Conservation (phyloP, 2,797 vertebrate genomes). For the Phaenicophaeus curvirostris region DNA sequence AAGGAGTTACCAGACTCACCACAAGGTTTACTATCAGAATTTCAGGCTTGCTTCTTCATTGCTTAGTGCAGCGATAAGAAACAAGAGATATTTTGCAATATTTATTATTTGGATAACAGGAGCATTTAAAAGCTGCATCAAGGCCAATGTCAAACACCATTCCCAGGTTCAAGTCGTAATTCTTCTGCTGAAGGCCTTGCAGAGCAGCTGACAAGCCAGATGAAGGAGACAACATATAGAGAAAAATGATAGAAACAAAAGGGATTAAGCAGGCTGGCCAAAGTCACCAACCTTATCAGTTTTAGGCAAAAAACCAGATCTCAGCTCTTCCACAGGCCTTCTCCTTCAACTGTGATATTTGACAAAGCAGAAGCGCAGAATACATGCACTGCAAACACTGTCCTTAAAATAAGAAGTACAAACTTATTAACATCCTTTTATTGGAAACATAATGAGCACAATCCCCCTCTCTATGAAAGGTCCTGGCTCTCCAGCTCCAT, state of each 20-base stretch:
- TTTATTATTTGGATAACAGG: background rate
- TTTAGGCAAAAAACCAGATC: background rate
- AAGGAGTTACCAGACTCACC: background rate
- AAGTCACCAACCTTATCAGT: background rate
- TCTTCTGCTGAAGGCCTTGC: background rate
- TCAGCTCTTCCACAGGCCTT: background rate
- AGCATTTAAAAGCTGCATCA: background rate
- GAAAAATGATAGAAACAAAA: background rate
- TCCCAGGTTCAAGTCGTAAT: background rate
- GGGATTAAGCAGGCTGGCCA: background rate
- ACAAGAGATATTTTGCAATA: background rate
- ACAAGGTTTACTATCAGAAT: background rate
- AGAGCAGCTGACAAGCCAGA: background rate
- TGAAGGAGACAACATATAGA: background rate
- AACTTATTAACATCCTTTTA: background rate
- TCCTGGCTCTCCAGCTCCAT: background rate
- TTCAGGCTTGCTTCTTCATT: background rate
- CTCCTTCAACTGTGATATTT: background rate
- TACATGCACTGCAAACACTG: background rate
- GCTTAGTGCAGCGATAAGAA: background rate
- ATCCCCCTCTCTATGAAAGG: background rate
- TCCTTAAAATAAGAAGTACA: background rate
- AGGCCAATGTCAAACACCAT: background rate
- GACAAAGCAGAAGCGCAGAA: background rate
- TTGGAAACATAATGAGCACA: background rate